phyloP scores from a whole-genome alignment of 2,888 invertebrate species.

The Rugalucina vietnamica region DNA sequence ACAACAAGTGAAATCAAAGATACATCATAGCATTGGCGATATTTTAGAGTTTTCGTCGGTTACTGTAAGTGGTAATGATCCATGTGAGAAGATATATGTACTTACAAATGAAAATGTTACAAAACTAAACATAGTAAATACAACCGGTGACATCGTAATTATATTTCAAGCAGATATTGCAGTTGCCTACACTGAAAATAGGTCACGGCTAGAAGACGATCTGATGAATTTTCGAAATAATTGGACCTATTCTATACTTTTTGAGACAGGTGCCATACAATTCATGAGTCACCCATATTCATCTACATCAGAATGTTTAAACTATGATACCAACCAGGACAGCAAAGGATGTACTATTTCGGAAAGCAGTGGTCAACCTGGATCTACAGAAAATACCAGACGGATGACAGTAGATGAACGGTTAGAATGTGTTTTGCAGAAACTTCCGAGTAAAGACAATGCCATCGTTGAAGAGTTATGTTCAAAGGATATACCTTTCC shows the following conservation, averaged over 20 bases:
- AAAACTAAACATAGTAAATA: no score
- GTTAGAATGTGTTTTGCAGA: not conserved
- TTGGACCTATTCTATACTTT: not conserved
- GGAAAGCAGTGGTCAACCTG: no score
- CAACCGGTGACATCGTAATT: no score
- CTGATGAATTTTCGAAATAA: not conserved
- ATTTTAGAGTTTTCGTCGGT: not conserved
- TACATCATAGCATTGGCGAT: not conserved
- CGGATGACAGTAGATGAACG: not conserved
- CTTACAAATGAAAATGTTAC: no score
- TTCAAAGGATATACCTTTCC: not conserved
- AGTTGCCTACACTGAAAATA: not conserved
- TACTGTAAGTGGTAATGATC: not conserved
- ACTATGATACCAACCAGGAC: no score
- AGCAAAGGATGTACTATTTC: no score
- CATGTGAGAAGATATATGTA: not conserved
- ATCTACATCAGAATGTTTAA: no score
- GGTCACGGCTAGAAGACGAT: not conserved
- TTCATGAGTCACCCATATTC: no score
- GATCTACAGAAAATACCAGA: no score
- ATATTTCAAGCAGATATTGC: not conserved
- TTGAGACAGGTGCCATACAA: no score
- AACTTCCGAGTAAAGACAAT: not conserved
- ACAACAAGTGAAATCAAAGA: not conserved
- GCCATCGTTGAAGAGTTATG: not conserved